A percentile compares a stretch with the other conserved stretches of the same genome.
Conservation (phyloP, 2,797 vertebrate species). For the Bradypodion ventrale region DNA sequence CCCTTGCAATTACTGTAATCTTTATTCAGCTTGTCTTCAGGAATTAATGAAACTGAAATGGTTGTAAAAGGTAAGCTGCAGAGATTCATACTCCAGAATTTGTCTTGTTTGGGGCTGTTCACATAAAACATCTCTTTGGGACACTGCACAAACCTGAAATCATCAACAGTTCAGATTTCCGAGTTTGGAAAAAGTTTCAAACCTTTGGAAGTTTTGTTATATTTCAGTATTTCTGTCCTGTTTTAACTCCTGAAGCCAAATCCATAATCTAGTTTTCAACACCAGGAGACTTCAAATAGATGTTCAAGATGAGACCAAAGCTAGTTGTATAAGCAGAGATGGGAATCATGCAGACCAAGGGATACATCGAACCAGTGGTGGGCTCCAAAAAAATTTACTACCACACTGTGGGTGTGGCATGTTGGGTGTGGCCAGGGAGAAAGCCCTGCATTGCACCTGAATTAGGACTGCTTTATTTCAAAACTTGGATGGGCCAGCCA, state of each 20-base stretch:
- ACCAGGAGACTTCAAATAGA: background rate
- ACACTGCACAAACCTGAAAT: background rate
- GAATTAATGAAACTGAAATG: background rate
- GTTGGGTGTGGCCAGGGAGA: too few relatives aligned
- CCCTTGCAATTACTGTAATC: fast-evolving
- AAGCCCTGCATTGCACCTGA: too few relatives aligned
- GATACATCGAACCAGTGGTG: too few relatives aligned
- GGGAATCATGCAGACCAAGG: too few relatives aligned
- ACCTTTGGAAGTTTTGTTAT: too few relatives aligned
- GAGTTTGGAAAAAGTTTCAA: background rate
- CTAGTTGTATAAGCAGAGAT: background rate
- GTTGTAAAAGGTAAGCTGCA: slow-evolving; percentile 20
- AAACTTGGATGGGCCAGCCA: too few relatives aligned
- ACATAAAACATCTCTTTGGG: background rate
- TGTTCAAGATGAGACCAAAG: background rate
- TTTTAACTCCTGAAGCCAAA: background rate
- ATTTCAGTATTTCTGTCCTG: background rate
- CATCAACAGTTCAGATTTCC: background rate
- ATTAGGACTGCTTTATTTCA: too few relatives aligned
- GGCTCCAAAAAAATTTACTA: too few relatives aligned
- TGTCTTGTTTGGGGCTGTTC: background rate
- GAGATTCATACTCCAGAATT: background rate
- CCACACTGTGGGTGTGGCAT: too few relatives aligned
- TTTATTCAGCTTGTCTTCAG: background rate
- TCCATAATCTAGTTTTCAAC: background rate